Evolutionary conservation across 2,888 invertebrate species (phyloP), one percentile per base, ranked within the genome.

Genomic region (Andrena hattorfiana): DNA sequence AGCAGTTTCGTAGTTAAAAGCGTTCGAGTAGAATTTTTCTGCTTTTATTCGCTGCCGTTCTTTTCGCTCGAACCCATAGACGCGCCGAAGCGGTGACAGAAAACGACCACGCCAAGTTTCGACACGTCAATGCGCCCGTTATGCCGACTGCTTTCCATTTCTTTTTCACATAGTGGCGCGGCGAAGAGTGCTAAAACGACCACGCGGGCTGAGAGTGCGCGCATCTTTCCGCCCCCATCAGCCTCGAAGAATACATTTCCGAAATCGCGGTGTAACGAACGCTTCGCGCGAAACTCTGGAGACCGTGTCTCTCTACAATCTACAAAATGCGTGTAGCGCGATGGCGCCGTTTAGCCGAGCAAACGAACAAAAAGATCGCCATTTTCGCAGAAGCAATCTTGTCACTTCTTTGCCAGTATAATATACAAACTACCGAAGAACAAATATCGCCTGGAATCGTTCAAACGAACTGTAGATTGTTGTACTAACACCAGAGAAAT

Each of bases 61-160:
- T 60, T 51, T 66, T 59, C 49, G 48, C 48, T 32, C 63, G 16
- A 30, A 16, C 23, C 62, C 54, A 48, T 64, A 68, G 42, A 81
- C 20, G 76, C 54, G 59, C 73, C 66, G 60, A 51, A 69, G 68
- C 68, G 63, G 59, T 49, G 35, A 48, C 32, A 8, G 42, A 67
- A 75, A 63, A 69, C 68, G 68, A 75, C 26, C 68, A 30, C 62
- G 26, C 63, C 49, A 69, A 75, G 28, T 56, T 64, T 63, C 78
- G 10, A 63, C 75, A 79, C 78, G 62, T 69, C 75, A 48, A 77
- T 77, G 73, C 66, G 60, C 48, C 68, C 75, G 74, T 78, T 78
- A 68, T 78, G 30, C 54, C 13, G 48, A 42, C 70, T 35, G 72
- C 70, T 73, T 83, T 77, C 59, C 81, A 73, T 80, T 73, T 73